Percentiles rank a stretch among this genome's conserved stretches.
phyloP scores from a whole-genome alignment of 92 coral and sea anemone species.

The Chrysogorgia sp. region DNA sequence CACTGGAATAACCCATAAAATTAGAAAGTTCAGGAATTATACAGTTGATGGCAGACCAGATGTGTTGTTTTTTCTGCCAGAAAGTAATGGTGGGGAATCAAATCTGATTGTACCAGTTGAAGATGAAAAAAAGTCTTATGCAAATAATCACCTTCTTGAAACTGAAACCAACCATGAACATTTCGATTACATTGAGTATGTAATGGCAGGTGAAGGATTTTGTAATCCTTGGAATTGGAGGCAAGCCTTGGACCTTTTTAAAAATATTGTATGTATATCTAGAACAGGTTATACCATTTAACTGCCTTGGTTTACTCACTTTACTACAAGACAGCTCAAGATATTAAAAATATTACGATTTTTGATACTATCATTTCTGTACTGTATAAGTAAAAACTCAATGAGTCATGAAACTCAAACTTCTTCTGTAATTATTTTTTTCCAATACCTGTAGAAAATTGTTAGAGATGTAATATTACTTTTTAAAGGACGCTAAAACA shows the following conservation, averaged over 20 bases:
- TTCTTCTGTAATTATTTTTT: too few species aligned
- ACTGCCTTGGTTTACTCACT: slow-evolving; percentile 46
- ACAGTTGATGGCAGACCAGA: slow-evolving; percentile 22
- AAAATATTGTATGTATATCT: background rate
- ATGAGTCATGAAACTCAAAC: too few species aligned
- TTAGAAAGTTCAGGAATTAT: background rate
- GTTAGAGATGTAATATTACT: too few species aligned
- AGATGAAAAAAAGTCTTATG: slow-evolving; percentile 4
- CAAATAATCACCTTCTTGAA: background rate
- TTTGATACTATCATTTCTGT: too few species aligned
- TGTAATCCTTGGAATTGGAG: background rate
- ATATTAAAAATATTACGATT: too few species aligned
- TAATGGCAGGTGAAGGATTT: background rate
- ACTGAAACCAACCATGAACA: background rate
- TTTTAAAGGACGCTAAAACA: too few species aligned
- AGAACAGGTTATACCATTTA: background rate
- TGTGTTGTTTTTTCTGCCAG: slow-evolving; percentile 6
- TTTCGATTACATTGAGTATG: slow-evolving; percentile 11
- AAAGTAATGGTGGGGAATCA: slow-evolving; percentile 18
- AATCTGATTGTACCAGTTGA: slow-evolving; percentile 12
- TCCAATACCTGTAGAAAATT: too few species aligned
- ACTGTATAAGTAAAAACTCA: too few species aligned
- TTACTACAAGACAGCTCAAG: too few species aligned
- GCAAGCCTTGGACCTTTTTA: slow-evolving; percentile 6
- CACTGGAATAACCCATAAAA: slow-evolving; percentile 25